These are phyloP conservation scores for Girardia tigrina DNA, from an alignment of 2,888 invertebrate species.

Conservation along the genomic window DNA sequence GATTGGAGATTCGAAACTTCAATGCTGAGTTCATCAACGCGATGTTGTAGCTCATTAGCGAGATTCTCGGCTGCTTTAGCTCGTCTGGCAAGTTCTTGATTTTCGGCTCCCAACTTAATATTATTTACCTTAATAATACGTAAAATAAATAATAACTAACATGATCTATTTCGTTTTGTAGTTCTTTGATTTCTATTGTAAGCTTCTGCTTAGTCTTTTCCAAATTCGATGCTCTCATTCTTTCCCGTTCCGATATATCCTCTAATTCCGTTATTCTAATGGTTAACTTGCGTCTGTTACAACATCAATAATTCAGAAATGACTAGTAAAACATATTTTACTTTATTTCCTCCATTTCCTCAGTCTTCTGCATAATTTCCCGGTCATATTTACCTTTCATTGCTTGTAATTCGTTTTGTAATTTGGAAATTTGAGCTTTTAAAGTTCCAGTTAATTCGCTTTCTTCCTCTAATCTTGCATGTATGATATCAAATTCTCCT, in stretches of 20 bases:
- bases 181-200: slow-evolving; percentile 87
- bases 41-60: slow-evolving; percentile 83
- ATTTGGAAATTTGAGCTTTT: slow-evolving; percentile 84
- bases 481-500: slow-evolving; percentile 54
- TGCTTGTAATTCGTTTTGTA: slow-evolving; percentile 65
- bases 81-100: slow-evolving; percentile 43
- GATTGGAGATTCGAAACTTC: slow-evolving; percentile 31
- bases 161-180: slow-evolving; percentile 97
- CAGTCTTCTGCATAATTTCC: slow-evolving; percentile 76
- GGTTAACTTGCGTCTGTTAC: slow-evolving; percentile 45
- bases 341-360: slow-evolving; percentile 64
- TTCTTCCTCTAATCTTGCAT: slow-evolving; percentile 90
- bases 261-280: slow-evolving; percentile 63
- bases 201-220: slow-evolving; percentile 96
- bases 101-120: slow-evolving; percentile 36
- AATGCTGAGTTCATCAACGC: slow-evolving; percentile 51
- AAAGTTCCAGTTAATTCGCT: slow-evolving; percentile 86
- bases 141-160: slow-evolving; percentile 46
- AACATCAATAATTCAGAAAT: background rate
- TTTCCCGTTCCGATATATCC: slow-evolving; percentile 82
- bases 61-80: slow-evolving; percentile 56
- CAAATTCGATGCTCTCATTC: slow-evolving; percentile 71
- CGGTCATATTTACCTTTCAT: slow-evolving; percentile 89
- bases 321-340: slow-evolving; percentile 40
- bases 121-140: background rate